Conservation (phyloP, 2,888 invertebrate genomes). For the Lottia gigantea region DNA sequence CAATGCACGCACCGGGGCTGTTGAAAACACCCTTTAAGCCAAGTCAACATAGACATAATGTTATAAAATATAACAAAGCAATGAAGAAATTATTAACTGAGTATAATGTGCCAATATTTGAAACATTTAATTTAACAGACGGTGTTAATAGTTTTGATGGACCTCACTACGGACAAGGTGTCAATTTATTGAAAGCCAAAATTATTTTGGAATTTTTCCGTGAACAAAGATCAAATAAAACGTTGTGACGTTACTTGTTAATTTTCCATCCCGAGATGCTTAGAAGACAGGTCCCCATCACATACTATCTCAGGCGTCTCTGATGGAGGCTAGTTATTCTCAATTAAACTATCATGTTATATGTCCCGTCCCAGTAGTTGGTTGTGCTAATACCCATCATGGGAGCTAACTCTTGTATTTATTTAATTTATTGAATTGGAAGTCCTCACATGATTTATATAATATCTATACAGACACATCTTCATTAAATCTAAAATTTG, state of each 20-base stretch:
- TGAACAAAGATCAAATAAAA: slow-evolving; percentile 16
- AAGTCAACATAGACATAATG: slow-evolving; percentile 18
- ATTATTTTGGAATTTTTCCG: slow-evolving; percentile 25
- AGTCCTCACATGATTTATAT: too few relatives aligned
- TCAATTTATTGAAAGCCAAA: slow-evolving; percentile 28
- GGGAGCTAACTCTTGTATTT: too few relatives aligned
- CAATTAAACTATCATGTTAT: too few relatives aligned
- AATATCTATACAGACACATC: too few relatives aligned
- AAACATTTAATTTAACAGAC: slow-evolving; percentile 28
- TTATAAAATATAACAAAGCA: slow-evolving; percentile 19
- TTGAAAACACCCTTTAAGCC: slow-evolving; percentile 27
- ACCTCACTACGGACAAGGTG: slow-evolving; percentile 28
- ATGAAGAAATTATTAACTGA: slow-evolving; percentile 13
- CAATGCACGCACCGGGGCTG: slow-evolving; percentile 31
- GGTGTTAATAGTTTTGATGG: slow-evolving; percentile 33
- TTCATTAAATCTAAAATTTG: too few relatives aligned
- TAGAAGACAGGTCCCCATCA: too few relatives aligned
- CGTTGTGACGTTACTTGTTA: slow-evolving; percentile 12
- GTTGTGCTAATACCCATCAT: too few relatives aligned
- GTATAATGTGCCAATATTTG: slow-evolving; percentile 24
- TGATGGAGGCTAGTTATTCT: too few relatives aligned
- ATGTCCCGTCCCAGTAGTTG: too few relatives aligned
- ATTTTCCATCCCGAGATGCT: too few relatives aligned
- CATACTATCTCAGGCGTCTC: too few relatives aligned
- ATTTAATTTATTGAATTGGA: too few relatives aligned